phyloP scores from a whole-genome alignment of 2,113 vertebrate genomes.

The Pterocles orientalis region DNA sequence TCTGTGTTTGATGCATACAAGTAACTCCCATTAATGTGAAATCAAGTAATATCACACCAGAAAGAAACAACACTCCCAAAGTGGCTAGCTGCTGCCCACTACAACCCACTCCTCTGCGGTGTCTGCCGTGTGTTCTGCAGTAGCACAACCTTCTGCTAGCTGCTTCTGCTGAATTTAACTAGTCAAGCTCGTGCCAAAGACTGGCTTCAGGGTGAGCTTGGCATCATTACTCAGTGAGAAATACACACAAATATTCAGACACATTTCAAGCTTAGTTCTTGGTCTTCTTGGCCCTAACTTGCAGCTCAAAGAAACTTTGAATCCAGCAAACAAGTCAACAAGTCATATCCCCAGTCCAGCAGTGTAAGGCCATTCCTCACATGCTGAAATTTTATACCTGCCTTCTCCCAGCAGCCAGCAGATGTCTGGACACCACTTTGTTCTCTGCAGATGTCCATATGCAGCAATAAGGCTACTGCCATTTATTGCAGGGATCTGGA shows the following conservation, averaged over 20 bases:
- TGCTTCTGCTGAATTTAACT: not conserved
- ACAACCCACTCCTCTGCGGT: not conserved
- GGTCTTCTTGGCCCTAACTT: not conserved
- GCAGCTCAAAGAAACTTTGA: not conserved
- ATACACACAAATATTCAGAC: not conserved
- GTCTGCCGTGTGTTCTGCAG: not conserved
- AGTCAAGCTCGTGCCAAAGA: not conserved
- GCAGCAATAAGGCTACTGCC: not conserved
- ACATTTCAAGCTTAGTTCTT: not conserved
- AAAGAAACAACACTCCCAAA: not conserved
- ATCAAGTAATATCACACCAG: not conserved
- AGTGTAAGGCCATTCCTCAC: not conserved
- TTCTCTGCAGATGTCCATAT: not conserved
- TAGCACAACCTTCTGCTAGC: slow-evolving; percentile 17
- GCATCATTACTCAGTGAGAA: not conserved
- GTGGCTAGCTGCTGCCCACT: slow-evolving; percentile 13
- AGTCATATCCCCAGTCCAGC: not conserved
- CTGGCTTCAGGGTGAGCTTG: not conserved
- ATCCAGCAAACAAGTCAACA: not conserved
- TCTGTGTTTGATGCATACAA: slow-evolving; percentile 29
- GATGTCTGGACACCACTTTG: not conserved
- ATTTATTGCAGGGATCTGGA: not conserved
- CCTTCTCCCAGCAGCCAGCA: not conserved
- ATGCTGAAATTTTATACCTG: not conserved
- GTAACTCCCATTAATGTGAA: slow-evolving; percentile 26